These are phyloP conservation scores for Odocoileus hemionus DNA, from an alignment of 2,113 vertebrate species.

Conservation along the genomic window DNA sequence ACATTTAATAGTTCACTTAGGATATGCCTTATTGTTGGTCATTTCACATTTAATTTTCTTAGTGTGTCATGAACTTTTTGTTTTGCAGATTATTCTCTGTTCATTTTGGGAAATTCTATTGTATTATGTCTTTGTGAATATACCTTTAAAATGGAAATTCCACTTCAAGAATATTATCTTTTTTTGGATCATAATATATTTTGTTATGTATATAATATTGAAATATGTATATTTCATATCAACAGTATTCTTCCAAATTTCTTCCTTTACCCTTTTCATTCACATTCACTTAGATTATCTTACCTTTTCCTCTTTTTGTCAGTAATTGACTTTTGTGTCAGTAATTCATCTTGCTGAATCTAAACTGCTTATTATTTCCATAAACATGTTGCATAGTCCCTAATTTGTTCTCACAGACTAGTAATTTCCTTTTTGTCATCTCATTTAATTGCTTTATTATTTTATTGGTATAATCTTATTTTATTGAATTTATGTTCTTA, in stretches of 20 bases:
- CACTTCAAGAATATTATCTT: not conserved
- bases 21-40: not conserved
- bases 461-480: not conserved
- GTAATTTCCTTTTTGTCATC: not conserved
- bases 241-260: not conserved
- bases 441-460: constrained; percentile 7
- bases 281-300: not conserved
- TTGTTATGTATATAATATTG: not conserved
- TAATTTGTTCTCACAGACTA: not conserved
- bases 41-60: not conserved
- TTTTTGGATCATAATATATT: not conserved
- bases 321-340: not conserved
- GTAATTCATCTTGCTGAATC: not conserved
- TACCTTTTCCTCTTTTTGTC: not conserved
- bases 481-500: not conserved
- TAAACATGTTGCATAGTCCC: not conserved
- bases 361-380: constrained; percentile 6
- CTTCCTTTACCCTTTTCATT: constrained; percentile 1
- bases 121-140: not conserved
- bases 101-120: constrained; percentile 10
- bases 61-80: not conserved
- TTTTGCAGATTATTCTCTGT: not conserved
- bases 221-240: not conserved
- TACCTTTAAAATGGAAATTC: not conserved
- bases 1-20: not conserved